Evolutionary conservation across 2,888 invertebrate genomes (phyloP).

Genomic region (Physocephala rufipes): DNA sequence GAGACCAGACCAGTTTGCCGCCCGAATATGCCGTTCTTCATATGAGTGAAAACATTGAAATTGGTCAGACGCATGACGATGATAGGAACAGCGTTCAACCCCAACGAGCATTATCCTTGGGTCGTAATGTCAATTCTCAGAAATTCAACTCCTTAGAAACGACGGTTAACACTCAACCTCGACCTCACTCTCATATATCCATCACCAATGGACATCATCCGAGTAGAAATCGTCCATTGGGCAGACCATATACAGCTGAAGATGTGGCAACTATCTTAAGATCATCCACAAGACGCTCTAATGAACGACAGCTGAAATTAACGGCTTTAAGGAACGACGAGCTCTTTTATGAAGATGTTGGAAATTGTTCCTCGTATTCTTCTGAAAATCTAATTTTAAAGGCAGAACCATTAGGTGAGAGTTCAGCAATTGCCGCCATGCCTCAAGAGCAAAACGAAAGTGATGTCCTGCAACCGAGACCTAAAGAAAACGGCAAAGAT

Average conservation of each 20-base stretch:
- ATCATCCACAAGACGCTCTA: conserved; percentile 41
- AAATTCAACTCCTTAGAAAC: conserved; percentile 34
- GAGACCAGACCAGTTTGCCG: conserved; percentile 43
- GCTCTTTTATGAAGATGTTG: neutral
- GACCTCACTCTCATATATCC: conserved; percentile 39
- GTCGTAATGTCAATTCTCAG: conserved; percentile 49
- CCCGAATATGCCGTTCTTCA: conserved; percentile 51
- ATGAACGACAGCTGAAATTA: neutral
- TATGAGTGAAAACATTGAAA: conserved; percentile 47
- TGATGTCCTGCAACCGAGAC: neutral
- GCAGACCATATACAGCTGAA: conserved; percentile 47
- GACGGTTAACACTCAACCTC: neutral
- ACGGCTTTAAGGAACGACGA: neutral
- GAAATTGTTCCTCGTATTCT: conserved; percentile 45
- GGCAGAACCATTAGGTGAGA: conserved; percentile 51
- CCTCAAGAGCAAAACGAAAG: neutral
- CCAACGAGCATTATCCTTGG: conserved; percentile 55
- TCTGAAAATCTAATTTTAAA: conserved; percentile 53
- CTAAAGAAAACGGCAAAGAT: neutral
- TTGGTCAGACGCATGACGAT: conserved; percentile 40
- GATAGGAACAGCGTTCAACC: conserved; percentile 47
- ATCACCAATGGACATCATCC: conserved; percentile 17
- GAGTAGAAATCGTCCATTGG: conserved; percentile 9
- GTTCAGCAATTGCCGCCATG: conserved; percentile 46
- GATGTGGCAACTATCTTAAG: conserved; percentile 53